Evolutionary conservation across 2,888 invertebrate genomes (phyloP).

Genomic region (Amblyjoppa proteus): DNA sequence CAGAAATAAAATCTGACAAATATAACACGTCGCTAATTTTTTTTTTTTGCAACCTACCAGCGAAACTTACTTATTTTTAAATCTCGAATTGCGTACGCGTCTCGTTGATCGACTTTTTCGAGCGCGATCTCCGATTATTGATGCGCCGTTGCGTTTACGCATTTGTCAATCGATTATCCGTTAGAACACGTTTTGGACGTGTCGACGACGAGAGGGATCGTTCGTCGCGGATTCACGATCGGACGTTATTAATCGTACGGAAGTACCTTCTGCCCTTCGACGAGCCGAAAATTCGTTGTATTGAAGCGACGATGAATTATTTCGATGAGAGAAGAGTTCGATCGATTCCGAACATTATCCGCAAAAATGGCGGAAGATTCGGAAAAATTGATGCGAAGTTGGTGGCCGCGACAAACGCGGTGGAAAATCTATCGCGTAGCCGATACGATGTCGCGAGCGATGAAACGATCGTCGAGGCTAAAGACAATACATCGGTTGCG

Average conservation of each 20-base stretch:
- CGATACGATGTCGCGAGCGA: not conserved
- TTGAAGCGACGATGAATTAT: not conserved
- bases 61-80: constrained; percentile 6
- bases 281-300: not conserved
- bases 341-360: not conserved
- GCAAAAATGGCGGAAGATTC: not conserved
- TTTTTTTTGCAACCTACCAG: not conserved
- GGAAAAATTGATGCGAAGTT: not conserved
- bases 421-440: not conserved
- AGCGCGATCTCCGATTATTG: constrained; percentile 8
- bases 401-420: not conserved
- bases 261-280: not conserved
- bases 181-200: not conserved
- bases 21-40: not conserved
- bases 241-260: not conserved
- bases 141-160: not conserved
- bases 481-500: not conserved
- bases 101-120: not conserved
- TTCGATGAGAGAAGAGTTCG: not conserved
- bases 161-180: not conserved
- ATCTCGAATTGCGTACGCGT: not conserved
- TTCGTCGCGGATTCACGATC: not conserved
- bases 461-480: not conserved
- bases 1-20: constrained; percentile 45
- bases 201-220: not conserved